Conservation (phyloP, 1,140 invertebrate species). For the Diachasmimorpha longicaudata region DNA sequence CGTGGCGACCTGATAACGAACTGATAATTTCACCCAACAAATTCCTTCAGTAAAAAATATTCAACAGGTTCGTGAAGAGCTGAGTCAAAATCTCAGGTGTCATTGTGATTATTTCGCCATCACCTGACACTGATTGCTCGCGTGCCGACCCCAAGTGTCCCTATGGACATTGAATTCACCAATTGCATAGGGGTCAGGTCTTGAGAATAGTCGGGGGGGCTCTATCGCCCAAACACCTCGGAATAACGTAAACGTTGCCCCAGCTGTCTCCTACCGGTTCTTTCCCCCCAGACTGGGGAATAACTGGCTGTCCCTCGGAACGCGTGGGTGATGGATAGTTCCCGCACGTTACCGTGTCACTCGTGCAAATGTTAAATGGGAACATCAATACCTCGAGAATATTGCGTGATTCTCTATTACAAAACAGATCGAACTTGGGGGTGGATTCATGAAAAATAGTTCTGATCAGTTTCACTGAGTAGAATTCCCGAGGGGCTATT, state of each 20-base stretch:
- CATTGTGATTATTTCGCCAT: constrained; percentile 42
- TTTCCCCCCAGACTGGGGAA: background rate
- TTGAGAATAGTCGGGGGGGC: background rate
- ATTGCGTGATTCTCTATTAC: constrained; percentile 1
- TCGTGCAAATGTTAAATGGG: constrained; percentile 44
- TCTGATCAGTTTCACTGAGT: background rate
- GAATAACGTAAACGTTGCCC: background rate
- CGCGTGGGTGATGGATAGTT: constrained; percentile 62
- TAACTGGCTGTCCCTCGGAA: constrained; percentile 25
- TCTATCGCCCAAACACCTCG: background rate
- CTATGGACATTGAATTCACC: background rate
- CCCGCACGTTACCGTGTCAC: constrained; percentile 43
- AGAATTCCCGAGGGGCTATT: too few relatives aligned
- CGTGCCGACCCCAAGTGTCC: background rate
- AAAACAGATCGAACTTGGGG: background rate
- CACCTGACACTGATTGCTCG: constrained; percentile 3
- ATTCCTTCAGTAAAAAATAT: background rate
- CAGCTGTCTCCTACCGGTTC: background rate
- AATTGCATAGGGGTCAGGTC: constrained; percentile 16
- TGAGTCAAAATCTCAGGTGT: constrained; percentile 33
- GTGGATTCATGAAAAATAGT: background rate
- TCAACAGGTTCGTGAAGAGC: background rate
- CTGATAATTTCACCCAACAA: too few relatives aligned
- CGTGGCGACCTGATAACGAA: too few relatives aligned
- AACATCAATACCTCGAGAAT: constrained; percentile 28